Percentiles rank a stretch among this genome's conserved stretches.
phyloP scores from a whole-genome alignment of 2,797 vertebrate genomes.

The Phyllotis vaccarum region DNA sequence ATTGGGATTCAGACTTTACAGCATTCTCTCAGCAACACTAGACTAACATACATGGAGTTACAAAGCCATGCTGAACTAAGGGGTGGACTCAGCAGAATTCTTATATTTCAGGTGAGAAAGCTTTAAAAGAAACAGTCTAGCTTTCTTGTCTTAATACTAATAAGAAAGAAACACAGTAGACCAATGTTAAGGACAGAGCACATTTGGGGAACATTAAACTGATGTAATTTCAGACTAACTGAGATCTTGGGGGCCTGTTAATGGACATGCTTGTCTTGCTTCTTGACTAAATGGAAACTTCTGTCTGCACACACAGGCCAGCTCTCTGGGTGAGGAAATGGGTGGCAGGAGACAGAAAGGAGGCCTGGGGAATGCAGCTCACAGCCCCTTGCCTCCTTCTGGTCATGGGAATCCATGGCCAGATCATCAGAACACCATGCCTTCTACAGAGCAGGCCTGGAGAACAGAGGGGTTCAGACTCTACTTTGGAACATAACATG shows the following conservation, averaged over 20 bases:
- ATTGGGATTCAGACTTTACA: not conserved
- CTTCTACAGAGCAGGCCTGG: not conserved
- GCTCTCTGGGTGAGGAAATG: not conserved
- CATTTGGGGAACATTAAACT: conserved; percentile 13
- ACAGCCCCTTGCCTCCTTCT: not conserved
- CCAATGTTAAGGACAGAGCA: conserved; percentile 5
- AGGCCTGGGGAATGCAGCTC: not conserved
- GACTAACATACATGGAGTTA: not conserved
- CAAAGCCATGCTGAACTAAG: not conserved
- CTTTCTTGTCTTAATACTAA: conserved; percentile 38
- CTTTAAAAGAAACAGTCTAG: not conserved
- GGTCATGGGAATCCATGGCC: not conserved
- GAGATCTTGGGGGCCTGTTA: not conserved
- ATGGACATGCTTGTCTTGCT: conserved; percentile 36
- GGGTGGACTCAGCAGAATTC: not conserved
- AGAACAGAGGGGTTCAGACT: not conserved
- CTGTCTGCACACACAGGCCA: not conserved
- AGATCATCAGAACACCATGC: not conserved
- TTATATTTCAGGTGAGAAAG: conserved; percentile 37
- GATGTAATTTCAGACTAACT: conserved; percentile 43
- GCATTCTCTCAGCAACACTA: not conserved
- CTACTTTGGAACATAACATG: not conserved
- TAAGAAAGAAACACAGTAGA: conserved; percentile 25
- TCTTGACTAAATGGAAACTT: conserved; percentile 53
- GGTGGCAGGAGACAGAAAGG: not conserved